phyloP scores from a whole-genome alignment of 1,140 invertebrate genomes.

The Zeugodacus cucurbitae region DNA sequence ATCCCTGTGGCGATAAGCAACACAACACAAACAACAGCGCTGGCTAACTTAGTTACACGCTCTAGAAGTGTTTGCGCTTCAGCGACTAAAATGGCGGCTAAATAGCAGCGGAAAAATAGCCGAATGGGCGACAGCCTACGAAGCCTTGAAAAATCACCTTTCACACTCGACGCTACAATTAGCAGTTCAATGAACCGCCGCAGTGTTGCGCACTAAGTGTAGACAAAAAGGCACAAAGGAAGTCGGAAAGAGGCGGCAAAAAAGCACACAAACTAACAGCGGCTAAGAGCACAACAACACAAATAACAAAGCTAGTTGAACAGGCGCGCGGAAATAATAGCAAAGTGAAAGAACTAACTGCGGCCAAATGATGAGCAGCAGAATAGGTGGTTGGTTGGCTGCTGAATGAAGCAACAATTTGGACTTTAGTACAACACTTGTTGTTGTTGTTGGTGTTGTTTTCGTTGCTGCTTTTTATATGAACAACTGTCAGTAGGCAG shows the following conservation, averaged over 20 bases:
- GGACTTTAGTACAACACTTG: slow-evolving; percentile 1
- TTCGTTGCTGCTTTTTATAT: slow-evolving; percentile 46
- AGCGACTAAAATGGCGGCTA: slow-evolving; percentile 14
- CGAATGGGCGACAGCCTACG: slow-evolving; percentile 39
- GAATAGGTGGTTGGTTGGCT: slow-evolving; percentile 30
- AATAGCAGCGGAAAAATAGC: not conserved
- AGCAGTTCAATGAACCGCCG: slow-evolving; percentile 60
- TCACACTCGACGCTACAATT: slow-evolving; percentile 62
- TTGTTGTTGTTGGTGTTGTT: slow-evolving; percentile 4
- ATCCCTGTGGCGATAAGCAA: slow-evolving; percentile 12
- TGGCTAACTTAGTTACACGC: not conserved
- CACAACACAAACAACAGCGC: not conserved
- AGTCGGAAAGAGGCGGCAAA: not conserved
- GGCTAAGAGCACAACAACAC: not conserved
- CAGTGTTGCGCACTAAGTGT: not conserved
- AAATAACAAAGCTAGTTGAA: not conserved
- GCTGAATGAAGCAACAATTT: not conserved
- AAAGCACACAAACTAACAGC: not conserved
- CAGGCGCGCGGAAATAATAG: not conserved
- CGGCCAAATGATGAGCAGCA: slow-evolving; percentile 40
- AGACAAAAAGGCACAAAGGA: slow-evolving; percentile 31
- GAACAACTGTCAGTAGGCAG: slow-evolving; percentile 49
- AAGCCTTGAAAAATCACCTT: slow-evolving; percentile 65
- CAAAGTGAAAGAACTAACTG: not conserved
- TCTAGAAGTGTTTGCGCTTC: not conserved